Base-by-base conservation (phyloP, 2,888 invertebrate genomes). In the Amblyjoppa fuscipennis region DNA sequence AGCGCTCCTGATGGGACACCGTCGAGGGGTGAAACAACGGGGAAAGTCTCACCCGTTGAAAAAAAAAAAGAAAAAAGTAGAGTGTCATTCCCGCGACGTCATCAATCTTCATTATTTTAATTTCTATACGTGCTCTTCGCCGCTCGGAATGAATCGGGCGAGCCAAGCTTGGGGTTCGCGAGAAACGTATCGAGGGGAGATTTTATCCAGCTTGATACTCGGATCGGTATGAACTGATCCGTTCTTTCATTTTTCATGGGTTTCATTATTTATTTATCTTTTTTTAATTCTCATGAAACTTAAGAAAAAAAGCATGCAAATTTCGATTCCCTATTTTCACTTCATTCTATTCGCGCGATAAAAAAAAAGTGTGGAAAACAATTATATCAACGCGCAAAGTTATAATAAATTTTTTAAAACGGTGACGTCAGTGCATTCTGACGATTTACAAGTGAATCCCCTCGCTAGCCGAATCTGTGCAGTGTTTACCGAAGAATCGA, bases 61-160 rank as follows among this genome's bases (percentile, higher is more conserved):
- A 59, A 28, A 53, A 53, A 53, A 53, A 56, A 56, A 56, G 5
- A 78, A 56, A 38, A 45, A 82, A 51, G 73, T 77, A 89, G 87
- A 87, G 75, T 83, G 86, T 87, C 87, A 87, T 87, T 89, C 85
- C 82, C 59, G 71, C 68, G 75, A 70, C 75, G 66, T 86, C 87
- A 89, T 90, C 89, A 89, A 90, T 90, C 89, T 89, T 89, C 89
- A 88, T 90, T 89, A 90, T 89, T 88, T 89, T 88, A 88, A 89
- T 89, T 89, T 88, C 86, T 81, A 86, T 59, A 28, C 87, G 80
- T 84, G 76, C 76, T 83, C 64, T 28, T 71, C 73, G 71, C 25
- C 80, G 73, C 38, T 59, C 45, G 45, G 20, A 53, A 64, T 77
- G 25, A 59, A 77, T 66, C 51, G 80, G 74, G 83, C 53, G 53